Percentiles rank a stretch among this genome's conserved stretches.
These are phyloP conservation scores for Stenichneumon culpator DNA, from an alignment of 2,888 invertebrate genomes.

Conservation along the genomic window DNA sequence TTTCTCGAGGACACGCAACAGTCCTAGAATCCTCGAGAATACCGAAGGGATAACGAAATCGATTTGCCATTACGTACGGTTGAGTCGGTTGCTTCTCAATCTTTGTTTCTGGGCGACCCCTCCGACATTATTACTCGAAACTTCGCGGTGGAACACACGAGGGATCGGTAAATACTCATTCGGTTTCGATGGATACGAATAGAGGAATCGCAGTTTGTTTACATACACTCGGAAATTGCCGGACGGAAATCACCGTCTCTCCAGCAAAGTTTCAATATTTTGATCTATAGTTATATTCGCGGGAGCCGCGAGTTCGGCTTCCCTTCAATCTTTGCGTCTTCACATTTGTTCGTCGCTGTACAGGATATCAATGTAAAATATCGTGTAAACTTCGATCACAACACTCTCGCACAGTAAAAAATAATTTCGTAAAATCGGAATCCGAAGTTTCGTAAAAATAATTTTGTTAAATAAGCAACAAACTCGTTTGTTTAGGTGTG, in stretches of 20 bases:
- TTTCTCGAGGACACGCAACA: conserved; percentile 32
- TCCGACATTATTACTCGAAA: conserved; percentile 11
- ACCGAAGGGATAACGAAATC: conserved; percentile 12
- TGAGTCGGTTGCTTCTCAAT: conserved; percentile 27
- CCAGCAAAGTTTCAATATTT: background rate
- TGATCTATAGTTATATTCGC: background rate
- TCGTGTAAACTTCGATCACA: background rate
- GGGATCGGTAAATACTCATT: conserved; percentile 35
- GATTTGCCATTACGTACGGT: conserved; percentile 36
- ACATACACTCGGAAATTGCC: conserved; percentile 39
- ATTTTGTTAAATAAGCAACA: too few relatives aligned
- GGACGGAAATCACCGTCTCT: conserved; percentile 35
- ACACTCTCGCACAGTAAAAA: background rate
- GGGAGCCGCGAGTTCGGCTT: background rate
- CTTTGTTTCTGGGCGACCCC: background rate
- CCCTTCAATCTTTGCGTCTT: background rate
- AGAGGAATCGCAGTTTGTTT: conserved; percentile 47
- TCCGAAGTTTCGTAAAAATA: too few relatives aligned
- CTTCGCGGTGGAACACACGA: conserved; percentile 28
- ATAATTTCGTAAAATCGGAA: too few relatives aligned
- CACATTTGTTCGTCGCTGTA: background rate
- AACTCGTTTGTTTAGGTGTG: too few relatives aligned
- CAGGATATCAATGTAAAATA: background rate
- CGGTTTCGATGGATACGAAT: conserved; percentile 17
- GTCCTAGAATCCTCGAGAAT: conserved; percentile 9